phyloP scores from a whole-genome alignment of 2,888 invertebrate species.

The Lissocephala sabroskyi region DNA sequence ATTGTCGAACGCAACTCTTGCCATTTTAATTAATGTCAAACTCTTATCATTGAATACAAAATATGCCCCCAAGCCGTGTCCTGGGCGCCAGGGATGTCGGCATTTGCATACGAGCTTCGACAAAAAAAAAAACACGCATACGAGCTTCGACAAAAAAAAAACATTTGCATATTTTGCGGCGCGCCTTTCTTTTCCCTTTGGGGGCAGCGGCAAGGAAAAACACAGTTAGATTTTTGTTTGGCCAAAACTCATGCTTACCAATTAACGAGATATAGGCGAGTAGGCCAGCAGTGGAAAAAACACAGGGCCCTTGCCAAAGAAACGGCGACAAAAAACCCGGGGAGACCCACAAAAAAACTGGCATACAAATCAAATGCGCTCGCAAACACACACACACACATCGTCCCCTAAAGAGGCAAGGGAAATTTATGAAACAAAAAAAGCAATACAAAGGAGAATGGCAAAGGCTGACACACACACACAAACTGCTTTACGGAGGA shows the following conservation, averaged over 20 bases:
- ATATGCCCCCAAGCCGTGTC: slow-evolving; percentile 14
- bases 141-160: neutral
- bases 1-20: slow-evolving; percentile 34
- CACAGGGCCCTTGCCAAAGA: no score
- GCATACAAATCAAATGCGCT: slow-evolving; percentile 48
- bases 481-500: slow-evolving; percentile 8
- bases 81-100: neutral
- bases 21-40: slow-evolving; percentile 44
- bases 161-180: no score
- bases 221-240: slow-evolving; percentile 7
- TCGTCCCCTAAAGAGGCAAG: slow-evolving; percentile 19
- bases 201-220: slow-evolving; percentile 16
- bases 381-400: slow-evolving; percentile 38
- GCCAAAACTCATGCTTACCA: slow-evolving; percentile 43
- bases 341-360: neutral
- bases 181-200: slow-evolving; percentile 24
- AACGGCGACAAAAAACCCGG: slow-evolving; percentile 12
- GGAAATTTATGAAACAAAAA: slow-evolving; percentile 3
- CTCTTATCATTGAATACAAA: slow-evolving; percentile 37
- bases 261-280: slow-evolving; percentile 57
- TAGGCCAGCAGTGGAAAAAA: slow-evolving; percentile 18
- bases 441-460: slow-evolving; percentile 33
- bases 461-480: slow-evolving; percentile 20
- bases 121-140: slow-evolving; percentile 12
- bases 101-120: slow-evolving; percentile 10